Conservation (phyloP, 1,140 invertebrate genomes). For the Ditylenchus dipsaci region DNA sequence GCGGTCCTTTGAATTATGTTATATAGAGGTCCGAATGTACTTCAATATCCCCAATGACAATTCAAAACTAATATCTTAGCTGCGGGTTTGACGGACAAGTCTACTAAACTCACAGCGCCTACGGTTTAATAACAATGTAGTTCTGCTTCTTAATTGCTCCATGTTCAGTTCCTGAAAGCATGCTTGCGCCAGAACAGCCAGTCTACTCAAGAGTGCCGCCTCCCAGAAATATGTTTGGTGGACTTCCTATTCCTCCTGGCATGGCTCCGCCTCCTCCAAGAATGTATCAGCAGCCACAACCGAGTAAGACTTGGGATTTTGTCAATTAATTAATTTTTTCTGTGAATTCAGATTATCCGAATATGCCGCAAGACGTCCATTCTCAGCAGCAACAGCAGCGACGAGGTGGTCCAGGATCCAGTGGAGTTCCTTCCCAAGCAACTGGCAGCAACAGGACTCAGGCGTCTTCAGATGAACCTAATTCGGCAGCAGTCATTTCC, state of each 20-base stretch:
- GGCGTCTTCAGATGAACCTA: slow-evolving; percentile 1
- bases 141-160: not conserved
- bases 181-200: slow-evolving; percentile 15
- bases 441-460: not conserved
- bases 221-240: not conserved
- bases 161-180: slow-evolving; percentile 26
- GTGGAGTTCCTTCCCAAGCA: not conserved
- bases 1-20: no score
- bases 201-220: slow-evolving; percentile 11
- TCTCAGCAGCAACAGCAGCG: not conserved
- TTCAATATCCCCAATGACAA: no score
- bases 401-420: not conserved
- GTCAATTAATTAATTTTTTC: not conserved
- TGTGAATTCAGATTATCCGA: not conserved
- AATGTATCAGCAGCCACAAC: slow-evolving; percentile 1
- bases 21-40: no score
- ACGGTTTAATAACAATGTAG: no score
- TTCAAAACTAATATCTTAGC: no score
- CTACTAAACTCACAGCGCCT: no score
- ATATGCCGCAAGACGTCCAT: not conserved
- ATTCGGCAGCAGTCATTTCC: slow-evolving; percentile 3
- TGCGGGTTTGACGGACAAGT: no score
- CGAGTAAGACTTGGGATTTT: slow-evolving; percentile 10
- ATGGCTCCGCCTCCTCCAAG: slow-evolving; percentile 19
- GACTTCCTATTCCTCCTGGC: slow-evolving; percentile 18